Percentiles rank a stretch among this genome's conserved stretches.
phyloP scores from a whole-genome alignment of 2,797 vertebrate genomes.

The Paedocypris micromegethes region DNA sequence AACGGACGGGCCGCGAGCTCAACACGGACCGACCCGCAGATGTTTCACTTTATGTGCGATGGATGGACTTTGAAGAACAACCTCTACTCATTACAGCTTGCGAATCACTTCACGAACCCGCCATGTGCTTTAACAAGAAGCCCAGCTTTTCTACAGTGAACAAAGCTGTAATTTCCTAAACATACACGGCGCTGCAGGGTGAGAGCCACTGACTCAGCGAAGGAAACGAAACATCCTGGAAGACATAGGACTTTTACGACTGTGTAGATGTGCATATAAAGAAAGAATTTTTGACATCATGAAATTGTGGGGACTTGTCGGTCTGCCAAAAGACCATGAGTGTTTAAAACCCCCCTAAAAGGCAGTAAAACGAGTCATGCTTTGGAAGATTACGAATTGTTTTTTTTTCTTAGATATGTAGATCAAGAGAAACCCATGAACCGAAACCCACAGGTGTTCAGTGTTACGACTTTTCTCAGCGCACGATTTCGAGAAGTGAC shows the following conservation, averaged over 20 bases:
- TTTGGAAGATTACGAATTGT: constrained; percentile 31
- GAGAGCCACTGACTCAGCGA: constrained; percentile 2
- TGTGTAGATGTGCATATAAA: constrained; percentile 16
- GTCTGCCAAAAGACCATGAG: no score
- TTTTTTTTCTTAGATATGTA: neutral
- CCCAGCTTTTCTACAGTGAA: constrained; percentile 14
- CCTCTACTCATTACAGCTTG: neutral
- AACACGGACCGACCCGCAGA: neutral
- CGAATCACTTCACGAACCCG: constrained; percentile 7
- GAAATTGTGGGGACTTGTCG: no score
- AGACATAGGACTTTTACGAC: constrained; percentile 6
- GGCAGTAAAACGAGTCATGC: constrained; percentile 12
- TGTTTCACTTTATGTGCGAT: constrained; percentile 21
- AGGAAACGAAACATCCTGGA: constrained; percentile 2
- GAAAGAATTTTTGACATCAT: neutral
- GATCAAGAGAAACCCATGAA: neutral
- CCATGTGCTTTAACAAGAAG: constrained; percentile 9
- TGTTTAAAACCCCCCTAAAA: no score
- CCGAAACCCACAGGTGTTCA: constrained; percentile 44
- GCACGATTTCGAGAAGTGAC: constrained; percentile 10
- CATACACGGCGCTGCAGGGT: neutral
- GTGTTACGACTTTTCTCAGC: constrained; percentile 29
- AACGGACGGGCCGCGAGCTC: neutral
- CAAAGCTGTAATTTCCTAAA: neutral
- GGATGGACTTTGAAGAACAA: constrained; percentile 20